A percentile compares a stretch with the other conserved stretches of the same genome.
These are phyloP conservation scores for Brachionus angularis DNA, from an alignment of 1,140 invertebrate species.

Conservation along the genomic window DNA sequence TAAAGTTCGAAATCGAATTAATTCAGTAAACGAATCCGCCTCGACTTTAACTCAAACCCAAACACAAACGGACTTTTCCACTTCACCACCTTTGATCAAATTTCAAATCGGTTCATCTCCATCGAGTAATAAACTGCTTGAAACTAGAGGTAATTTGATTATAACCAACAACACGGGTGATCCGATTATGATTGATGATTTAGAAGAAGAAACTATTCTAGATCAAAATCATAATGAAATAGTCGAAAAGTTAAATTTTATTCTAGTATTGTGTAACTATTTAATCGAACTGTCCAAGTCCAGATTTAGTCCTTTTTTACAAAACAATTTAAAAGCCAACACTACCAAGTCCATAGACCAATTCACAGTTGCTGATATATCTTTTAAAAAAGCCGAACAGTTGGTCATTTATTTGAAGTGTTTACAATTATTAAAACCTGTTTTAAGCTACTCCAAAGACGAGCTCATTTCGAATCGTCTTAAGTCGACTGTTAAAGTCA, in stretches of 20 bases:
- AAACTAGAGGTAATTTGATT: constrained; percentile 5
- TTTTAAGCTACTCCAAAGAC: constrained; percentile 26
- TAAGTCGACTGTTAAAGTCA: constrained; percentile 21
- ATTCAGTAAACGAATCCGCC: constrained; percentile 24
- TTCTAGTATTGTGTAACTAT: constrained; percentile 33
- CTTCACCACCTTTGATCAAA: neutral
- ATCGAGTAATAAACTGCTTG: constrained; percentile 14
- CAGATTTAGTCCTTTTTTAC: constrained; percentile 13
- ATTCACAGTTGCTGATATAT: constrained; percentile 28
- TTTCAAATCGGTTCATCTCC: constrained; percentile 31
- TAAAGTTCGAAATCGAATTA: constrained; percentile 6
- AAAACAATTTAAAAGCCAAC: neutral
- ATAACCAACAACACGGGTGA: constrained; percentile 23
- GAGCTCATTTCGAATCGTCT: neutral
- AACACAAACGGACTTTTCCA: neutral
- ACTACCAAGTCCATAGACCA: constrained; percentile 5
- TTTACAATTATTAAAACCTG: constrained; percentile 22
- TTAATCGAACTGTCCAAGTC: constrained; percentile 32
- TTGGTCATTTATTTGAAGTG: constrained; percentile 41
- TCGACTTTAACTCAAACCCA: no score
- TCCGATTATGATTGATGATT: constrained; percentile 17
- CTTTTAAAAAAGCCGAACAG: constrained; percentile 39
- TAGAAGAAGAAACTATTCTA: constrained; percentile 40
- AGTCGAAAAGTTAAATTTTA: constrained; percentile 29
- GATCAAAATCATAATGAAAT: constrained; percentile 40